Percentiles rank a stretch among this genome's conserved stretches.
Conservation (phyloP, 2,888 invertebrate species). For the Noctua comes region DNA sequence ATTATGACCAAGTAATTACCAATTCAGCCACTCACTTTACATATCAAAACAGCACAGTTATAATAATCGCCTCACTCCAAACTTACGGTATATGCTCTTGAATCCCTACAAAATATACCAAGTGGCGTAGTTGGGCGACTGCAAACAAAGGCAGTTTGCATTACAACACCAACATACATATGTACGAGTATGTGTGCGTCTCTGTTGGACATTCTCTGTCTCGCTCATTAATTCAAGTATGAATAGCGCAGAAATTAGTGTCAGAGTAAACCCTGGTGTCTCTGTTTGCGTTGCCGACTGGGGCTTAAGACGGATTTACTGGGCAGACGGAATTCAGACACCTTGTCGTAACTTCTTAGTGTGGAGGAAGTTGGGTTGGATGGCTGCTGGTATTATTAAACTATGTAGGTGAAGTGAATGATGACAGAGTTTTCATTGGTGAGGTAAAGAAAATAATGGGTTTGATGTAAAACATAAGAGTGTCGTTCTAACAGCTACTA, state of each 20-base stretch:
- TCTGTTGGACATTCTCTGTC: conserved; percentile 48
- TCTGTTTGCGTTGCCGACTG: conserved; percentile 41
- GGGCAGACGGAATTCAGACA: conserved; percentile 57
- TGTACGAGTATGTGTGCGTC: conserved; percentile 19
- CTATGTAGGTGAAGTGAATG: background rate
- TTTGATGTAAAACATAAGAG: background rate
- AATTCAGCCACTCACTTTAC: conserved; percentile 16
- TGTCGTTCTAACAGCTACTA: background rate
- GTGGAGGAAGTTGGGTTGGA: conserved; percentile 1
- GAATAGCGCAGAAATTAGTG: conserved; percentile 59
- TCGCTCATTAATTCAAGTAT: conserved; percentile 61
- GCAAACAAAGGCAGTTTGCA: conserved; percentile 57
- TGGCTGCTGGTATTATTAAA: background rate
- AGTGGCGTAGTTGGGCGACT: conserved; percentile 38
- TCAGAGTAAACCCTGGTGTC: conserved; percentile 38
- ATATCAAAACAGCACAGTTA: conserved; percentile 32
- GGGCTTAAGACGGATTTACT: conserved; percentile 55
- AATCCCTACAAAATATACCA: conserved; percentile 44
- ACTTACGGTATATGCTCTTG: conserved; percentile 23
- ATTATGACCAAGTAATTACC: conserved; percentile 6
- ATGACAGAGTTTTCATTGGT: background rate
- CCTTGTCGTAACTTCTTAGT: conserved; percentile 43
- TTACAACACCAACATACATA: conserved; percentile 38
- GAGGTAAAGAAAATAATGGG: background rate
- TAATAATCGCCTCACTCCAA: conserved; percentile 29